These are phyloP conservation scores for Clarias batrachus DNA, from an alignment of 2,113 vertebrate species.

Conservation along the genomic window DNA sequence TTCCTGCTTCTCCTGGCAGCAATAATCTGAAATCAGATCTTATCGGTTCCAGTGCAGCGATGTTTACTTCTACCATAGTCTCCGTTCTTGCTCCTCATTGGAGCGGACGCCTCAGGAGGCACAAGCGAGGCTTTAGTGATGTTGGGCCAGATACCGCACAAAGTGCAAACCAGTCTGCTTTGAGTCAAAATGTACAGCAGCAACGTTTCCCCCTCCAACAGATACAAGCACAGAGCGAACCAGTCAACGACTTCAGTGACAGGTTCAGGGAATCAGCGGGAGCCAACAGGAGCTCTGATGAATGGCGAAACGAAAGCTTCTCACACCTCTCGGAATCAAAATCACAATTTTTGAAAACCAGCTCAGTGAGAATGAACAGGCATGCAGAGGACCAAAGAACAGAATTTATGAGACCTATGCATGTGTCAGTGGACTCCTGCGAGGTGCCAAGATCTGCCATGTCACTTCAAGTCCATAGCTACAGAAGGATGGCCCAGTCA, in stretches of 20 bases:
- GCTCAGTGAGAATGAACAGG: constrained; percentile 55
- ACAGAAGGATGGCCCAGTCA: constrained; percentile 54
- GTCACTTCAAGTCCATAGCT: constrained; percentile 46
- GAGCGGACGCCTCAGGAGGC: constrained; percentile 58
- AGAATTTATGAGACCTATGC: constrained; percentile 8
- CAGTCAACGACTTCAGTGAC: constrained; percentile 19
- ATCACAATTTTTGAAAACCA: constrained; percentile 52
- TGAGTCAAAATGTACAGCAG: constrained; percentile 18
- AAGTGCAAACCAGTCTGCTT: constrained; percentile 34
- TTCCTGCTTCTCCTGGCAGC: background rate
- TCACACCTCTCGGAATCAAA: constrained; percentile 44
- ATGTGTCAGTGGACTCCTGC: constrained; percentile 1
- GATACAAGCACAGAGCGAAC: constrained; percentile 30
- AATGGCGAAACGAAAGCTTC: constrained; percentile 62
- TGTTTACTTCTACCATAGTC: constrained; percentile 72
- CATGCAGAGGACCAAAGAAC: constrained; percentile 43
- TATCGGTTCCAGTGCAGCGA: constrained; percentile 40
- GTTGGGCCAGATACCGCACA: constrained; percentile 48
- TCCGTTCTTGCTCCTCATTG: constrained; percentile 71
- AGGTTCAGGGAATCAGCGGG: constrained; percentile 46
- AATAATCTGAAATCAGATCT: constrained; percentile 17
- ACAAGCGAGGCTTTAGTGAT: constrained; percentile 53
- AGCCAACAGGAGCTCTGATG: constrained; percentile 53
- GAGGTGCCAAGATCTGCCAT: constrained; percentile 29
- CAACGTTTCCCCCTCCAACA: constrained; percentile 39